phyloP scores from a whole-genome alignment of 2,888 invertebrate species.

The Phymatocera aterrima region DNA sequence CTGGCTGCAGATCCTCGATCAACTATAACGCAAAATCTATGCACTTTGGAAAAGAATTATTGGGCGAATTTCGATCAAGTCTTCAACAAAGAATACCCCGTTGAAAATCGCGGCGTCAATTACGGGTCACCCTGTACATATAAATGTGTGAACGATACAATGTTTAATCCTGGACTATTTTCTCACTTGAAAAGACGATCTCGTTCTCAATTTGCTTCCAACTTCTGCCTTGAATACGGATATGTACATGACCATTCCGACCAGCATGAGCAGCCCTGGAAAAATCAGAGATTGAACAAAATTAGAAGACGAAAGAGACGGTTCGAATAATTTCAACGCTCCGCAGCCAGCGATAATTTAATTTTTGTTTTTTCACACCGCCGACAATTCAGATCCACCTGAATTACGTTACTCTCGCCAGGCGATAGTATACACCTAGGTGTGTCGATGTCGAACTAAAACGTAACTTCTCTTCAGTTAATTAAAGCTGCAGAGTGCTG shows the following conservation, averaged over 20 bases:
- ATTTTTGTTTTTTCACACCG: too few relatives aligned
- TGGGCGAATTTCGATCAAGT: too few relatives aligned
- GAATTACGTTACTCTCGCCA: not conserved
- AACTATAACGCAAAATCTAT: too few relatives aligned
- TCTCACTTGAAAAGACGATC: constrained; percentile 80
- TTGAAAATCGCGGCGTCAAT: too few relatives aligned
- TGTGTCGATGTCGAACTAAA: not conserved
- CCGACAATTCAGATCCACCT: too few relatives aligned
- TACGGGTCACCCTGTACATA: too few relatives aligned
- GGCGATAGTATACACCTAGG: not conserved
- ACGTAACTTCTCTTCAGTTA: constrained; percentile 29
- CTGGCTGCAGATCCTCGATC: too few relatives aligned
- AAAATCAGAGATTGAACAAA: constrained; percentile 59
- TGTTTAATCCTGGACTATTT: not conserved
- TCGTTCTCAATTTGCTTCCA: constrained; percentile 89
- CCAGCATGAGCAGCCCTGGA: constrained; percentile 91
- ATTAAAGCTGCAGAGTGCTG: constrained; percentile 8
- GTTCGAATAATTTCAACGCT: not conserved
- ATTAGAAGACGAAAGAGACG: constrained; percentile 36
- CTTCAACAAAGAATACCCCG: too few relatives aligned
- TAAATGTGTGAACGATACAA: too few relatives aligned
- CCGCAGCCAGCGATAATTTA: too few relatives aligned
- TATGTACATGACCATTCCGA: constrained; percentile 95
- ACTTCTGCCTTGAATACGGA: constrained; percentile 94
- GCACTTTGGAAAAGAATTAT: too few relatives aligned